Evolutionary conservation across 1,140 invertebrate genomes (phyloP), one percentile per base, ranked within the genome.

Genomic region (Micrasema minimum): DNA sequence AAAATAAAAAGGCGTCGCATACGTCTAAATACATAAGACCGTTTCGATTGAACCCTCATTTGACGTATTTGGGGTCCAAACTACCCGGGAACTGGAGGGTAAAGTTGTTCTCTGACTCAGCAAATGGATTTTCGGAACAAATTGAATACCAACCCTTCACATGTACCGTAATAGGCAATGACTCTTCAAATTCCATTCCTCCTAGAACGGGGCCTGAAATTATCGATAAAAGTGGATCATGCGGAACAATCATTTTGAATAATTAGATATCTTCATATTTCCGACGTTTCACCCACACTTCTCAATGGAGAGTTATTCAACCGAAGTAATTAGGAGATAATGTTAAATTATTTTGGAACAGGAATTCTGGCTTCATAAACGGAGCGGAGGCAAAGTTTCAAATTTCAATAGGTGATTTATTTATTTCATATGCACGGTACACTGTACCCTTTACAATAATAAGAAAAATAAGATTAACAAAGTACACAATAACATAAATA

Each of bases 91-190:
- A n/a, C n/a, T n/a, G n/a, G n/a, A n/a, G n/a, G n/a, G n/a, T n/a
- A 55, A 55, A 55, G 51, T 55, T 26, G 12, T 55, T 26, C 51
- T 12, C 23, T 55, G 51, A 55, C 22, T 55, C 51, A 55, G 20
- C 51, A 31, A 55, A 55, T 55, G 22, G 51, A 55, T n/a, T 55
- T 55, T 55, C 11, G 16, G 11, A 55, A 31, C 20, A 57, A 57
- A 16, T 57, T 35, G 10, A 16, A 35, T 16, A 57, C 37, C 26
- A 57, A 57, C 31, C 31, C 26, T 57, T 57, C 22, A 51, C 1
- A 22, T 22, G 16, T 14, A 20, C 20, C 12, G 16, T 26, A 26
- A 53, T 35, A 31, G 53, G 2, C 31, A 18, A 57, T 16, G 53
- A 57, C 53, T 57, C 53, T 57, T 57, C 31, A 57, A 57, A 57